phyloP scores from a whole-genome alignment of 1,140 invertebrate genomes.

The Druon quercuslanigerum region DNA sequence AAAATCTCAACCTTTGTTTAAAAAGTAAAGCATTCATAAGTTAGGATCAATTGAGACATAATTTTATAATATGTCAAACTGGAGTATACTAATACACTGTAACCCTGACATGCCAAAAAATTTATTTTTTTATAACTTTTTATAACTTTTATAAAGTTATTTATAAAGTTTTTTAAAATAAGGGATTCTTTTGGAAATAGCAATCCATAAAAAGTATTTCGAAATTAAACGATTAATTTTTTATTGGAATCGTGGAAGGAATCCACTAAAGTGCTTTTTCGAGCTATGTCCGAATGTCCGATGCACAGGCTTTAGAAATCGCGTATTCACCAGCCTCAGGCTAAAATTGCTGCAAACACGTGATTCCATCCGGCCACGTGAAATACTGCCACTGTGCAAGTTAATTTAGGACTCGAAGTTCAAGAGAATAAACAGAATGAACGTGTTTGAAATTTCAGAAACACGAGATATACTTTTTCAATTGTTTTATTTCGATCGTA shows the following conservation, averaged over 20 bases:
- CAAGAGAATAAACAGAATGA: conserved; percentile 1
- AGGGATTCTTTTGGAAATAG: no score
- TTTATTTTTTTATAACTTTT: no score
- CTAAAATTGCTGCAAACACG: conserved; percentile 24
- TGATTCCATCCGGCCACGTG: conserved; percentile 2
- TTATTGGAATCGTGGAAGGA: neutral
- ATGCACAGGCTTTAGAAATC: conserved; percentile 8
- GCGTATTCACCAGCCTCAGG: conserved; percentile 17
- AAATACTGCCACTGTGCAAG: neutral
- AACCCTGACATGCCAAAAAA: no score
- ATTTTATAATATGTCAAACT: no score
- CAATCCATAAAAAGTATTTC: no score
- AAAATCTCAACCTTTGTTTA: no score
- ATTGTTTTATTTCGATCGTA: neutral
- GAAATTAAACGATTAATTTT: neutral
- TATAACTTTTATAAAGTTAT: no score
- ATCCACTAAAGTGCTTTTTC: conserved; percentile 3
- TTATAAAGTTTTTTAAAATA: no score
- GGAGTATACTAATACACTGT: no score
- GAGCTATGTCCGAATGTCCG: neutral
- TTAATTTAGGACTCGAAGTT: neutral
- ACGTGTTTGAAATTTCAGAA: neutral
- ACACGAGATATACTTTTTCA: neutral
- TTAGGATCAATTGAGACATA: no score
- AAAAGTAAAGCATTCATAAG: no score